These are phyloP conservation scores for Notothenia rossii DNA, from an alignment of 2,113 vertebrate genomes.

Conservation along the genomic window DNA sequence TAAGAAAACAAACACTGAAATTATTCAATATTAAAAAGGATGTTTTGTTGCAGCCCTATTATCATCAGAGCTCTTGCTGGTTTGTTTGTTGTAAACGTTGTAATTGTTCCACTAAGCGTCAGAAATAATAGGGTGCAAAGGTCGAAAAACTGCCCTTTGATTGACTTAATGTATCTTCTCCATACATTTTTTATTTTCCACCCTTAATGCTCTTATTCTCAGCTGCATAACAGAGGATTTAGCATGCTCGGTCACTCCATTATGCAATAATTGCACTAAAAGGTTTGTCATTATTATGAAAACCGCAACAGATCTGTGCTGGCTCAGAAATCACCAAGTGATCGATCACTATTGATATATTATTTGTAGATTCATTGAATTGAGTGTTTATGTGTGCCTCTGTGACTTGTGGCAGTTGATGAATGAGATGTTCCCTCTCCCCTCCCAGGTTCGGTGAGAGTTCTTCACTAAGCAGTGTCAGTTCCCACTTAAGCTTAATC, in stretches of 20 bases:
- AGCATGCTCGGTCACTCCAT: neutral
- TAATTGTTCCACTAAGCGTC: too few relatives aligned
- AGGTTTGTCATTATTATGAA: slow-evolving; percentile 7
- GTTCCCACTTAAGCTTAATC: slow-evolving; percentile 19
- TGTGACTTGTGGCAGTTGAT: neutral
- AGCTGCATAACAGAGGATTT: neutral
- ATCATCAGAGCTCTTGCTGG: neutral
- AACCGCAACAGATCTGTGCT: neutral
- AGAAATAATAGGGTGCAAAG: too few relatives aligned
- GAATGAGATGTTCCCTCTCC: slow-evolving; percentile 5
- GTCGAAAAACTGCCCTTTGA: too few relatives aligned
- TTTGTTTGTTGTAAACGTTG: too few relatives aligned
- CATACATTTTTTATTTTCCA: neutral
- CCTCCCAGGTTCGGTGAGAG: slow-evolving; percentile 37
- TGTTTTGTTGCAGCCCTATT: neutral
- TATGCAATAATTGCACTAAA: neutral
- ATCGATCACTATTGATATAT: neutral
- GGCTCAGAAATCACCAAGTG: neutral
- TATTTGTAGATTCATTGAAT: neutral
- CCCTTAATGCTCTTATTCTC: neutral
- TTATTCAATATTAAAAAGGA: neutral
- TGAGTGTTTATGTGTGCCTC: neutral
- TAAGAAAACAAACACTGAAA: too few relatives aligned
- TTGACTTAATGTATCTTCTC: too few relatives aligned
- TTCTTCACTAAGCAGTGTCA: slow-evolving; percentile 32